Percentiles rank a stretch among this genome's conserved stretches.
These are phyloP conservation scores for Drosophila burlai DNA, from an alignment of 1,140 invertebrate species.

Conservation along the genomic window DNA sequence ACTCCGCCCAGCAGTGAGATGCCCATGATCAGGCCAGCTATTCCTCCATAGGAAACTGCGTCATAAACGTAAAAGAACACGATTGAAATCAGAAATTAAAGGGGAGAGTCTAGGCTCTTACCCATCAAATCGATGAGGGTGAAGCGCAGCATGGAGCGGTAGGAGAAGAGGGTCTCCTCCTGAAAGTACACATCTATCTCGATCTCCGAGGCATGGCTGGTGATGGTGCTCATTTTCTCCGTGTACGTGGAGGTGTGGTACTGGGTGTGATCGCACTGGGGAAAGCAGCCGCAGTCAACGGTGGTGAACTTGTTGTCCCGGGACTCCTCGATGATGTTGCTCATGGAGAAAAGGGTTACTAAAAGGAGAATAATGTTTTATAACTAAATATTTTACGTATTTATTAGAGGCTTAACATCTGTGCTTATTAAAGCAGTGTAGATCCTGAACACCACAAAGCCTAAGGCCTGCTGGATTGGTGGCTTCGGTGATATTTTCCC, in stretches of 20 bases:
- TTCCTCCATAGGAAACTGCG: slow-evolving; percentile 71
- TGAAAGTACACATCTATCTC: slow-evolving; percentile 73
- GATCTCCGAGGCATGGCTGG: slow-evolving; percentile 5
- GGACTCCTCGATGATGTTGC: slow-evolving; percentile 76
- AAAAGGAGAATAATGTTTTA: neutral
- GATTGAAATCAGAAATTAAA: neutral
- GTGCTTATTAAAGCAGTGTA: slow-evolving; percentile 48
- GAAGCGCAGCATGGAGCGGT: slow-evolving; percentile 67
- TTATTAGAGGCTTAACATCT: slow-evolving; percentile 19
- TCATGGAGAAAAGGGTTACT: slow-evolving; percentile 65
- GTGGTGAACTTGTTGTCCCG: slow-evolving; percentile 51
- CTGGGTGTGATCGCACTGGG: slow-evolving; percentile 64
- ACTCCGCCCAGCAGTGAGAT: slow-evolving; percentile 61
- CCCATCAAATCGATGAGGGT: slow-evolving; percentile 72
- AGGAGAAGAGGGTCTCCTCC: slow-evolving; percentile 72
- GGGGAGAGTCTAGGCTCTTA: neutral
- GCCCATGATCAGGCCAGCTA: slow-evolving; percentile 72
- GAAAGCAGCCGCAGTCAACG: slow-evolving; percentile 65
- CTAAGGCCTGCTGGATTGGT: neutral
- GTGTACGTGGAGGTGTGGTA: slow-evolving; percentile 67
- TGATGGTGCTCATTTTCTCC: slow-evolving; percentile 25
- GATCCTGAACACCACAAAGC: slow-evolving; percentile 32
- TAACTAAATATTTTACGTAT: too few relatives aligned
- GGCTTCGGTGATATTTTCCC: neutral
- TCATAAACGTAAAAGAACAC: neutral